Evolutionary conservation across 30 jellyfish, hydroid and myxozoan genomes (phyloP).

Genomic region (Morbakka virulenta): DNA sequence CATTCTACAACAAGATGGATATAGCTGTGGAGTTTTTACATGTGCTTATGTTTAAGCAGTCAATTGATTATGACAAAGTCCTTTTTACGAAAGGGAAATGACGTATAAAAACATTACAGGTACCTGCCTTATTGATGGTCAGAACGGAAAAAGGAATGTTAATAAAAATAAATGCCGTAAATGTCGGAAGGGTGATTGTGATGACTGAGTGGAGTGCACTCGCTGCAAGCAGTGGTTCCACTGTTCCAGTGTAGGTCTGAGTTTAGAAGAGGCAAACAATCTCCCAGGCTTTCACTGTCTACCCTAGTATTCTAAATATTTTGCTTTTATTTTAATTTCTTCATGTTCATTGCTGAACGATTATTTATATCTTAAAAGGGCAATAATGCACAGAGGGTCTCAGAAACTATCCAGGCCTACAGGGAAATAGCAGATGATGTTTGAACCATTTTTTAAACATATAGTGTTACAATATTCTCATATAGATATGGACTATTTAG

Average conservation of each 20-base stretch:
- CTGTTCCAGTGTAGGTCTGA: slow-evolving; percentile 4
- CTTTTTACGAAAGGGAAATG: neutral
- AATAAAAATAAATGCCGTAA: neutral
- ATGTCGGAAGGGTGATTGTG: neutral
- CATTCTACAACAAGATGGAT: slow-evolving; percentile 29
- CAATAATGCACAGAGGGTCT: too few species aligned
- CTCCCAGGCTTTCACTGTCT: neutral
- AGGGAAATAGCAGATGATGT: too few species aligned
- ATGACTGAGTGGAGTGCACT: slow-evolving; percentile 5
- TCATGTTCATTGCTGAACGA: too few species aligned
- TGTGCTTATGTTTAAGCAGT: slow-evolving; percentile 16
- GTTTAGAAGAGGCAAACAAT: neutral
- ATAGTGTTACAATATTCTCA: too few species aligned
- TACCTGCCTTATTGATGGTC: neutral
- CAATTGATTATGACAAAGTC: neutral
- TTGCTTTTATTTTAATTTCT: too few species aligned
- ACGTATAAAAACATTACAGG: neutral
- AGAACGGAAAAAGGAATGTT: neutral
- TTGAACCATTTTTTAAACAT: too few species aligned
- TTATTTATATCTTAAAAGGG: too few species aligned
- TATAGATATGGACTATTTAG: too few species aligned
- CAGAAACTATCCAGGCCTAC: too few species aligned
- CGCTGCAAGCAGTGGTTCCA: slow-evolving; percentile 13
- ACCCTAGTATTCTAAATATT: too few species aligned
- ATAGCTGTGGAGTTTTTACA: slow-evolving; percentile 43